These are phyloP conservation scores for Muntiacus muntjak DNA, from an alignment of 2,113 vertebrate genomes.

Conservation along the genomic window DNA sequence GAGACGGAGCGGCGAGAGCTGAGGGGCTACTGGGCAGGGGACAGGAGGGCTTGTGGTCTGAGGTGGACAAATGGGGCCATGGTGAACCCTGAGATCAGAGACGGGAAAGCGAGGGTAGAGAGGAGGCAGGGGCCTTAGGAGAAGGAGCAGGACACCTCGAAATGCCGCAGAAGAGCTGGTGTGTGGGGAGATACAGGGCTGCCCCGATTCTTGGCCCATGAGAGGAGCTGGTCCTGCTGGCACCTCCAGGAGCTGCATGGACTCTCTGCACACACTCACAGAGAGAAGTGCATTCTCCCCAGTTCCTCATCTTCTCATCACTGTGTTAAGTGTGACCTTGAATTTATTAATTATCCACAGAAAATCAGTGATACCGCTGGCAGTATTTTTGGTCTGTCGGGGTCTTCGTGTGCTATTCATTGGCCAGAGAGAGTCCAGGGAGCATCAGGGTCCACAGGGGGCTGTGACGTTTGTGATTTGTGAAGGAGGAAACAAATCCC, in stretches of 20 bases:
- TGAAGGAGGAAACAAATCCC: neutral
- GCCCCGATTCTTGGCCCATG: accelerated
- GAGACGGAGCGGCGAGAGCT: accelerated
- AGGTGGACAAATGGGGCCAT: too few species aligned
- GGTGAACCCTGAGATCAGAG: accelerated
- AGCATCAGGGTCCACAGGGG: neutral
- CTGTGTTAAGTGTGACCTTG: neutral
- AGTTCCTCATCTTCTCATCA: neutral
- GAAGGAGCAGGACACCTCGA: accelerated
- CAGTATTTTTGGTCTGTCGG: neutral
- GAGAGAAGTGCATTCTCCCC: neutral
- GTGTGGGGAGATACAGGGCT: neutral
- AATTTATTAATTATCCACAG: neutral
- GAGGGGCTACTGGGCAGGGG: too few species aligned
- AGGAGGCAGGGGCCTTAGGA: neutral
- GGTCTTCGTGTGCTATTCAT: neutral
- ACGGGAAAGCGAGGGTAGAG: neutral
- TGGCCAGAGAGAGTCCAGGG: neutral
- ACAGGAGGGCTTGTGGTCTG: neutral
- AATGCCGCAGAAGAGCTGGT: accelerated
- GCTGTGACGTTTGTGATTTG: neutral
- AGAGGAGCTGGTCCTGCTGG: accelerated
- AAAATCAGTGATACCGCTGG: neutral
- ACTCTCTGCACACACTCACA: accelerated
- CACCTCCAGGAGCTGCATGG: too few species aligned